Base-by-base conservation (phyloP, 1,140 invertebrate species). In the Calosoma granatense region DNA sequence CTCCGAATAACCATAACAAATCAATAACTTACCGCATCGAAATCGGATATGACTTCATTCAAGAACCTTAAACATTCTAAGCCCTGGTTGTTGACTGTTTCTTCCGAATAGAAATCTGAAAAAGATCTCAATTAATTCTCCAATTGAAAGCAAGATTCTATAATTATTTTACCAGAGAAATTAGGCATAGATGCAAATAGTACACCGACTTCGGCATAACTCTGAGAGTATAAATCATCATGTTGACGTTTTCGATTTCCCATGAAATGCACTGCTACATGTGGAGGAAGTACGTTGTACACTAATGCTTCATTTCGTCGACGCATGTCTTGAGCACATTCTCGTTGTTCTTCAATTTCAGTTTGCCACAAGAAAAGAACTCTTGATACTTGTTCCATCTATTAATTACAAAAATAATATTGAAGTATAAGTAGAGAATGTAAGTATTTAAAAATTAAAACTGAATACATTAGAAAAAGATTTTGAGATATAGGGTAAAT, bases 31-130 rank as follows among this genome's bases (percentile, higher is more conserved):
- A 94, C 90, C 62, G 91, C 88, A 80, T 98, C 95, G 73, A 96
- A 98, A 76, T 97, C 95, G 0, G 93, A 95, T 66, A 98, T 97
- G 56, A 98, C 94, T 83, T 98, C 95, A 71, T 98, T 97, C 15
- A 98, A 80, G 71, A 98, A 96, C 62, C 94, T 81, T 56, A 97
- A 79, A 75, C 94, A 97, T 74, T 97, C 92, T 57, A 97, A 79
- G 22, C 94, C 94, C 78, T 95, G 92, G 74, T 96, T 96, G 70
- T 97, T 95, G 14, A 96, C 92, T 15, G 87, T 89, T 69, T 96
- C 92, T 77, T 96, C 92, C 22, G 90, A 92, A 71, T 96, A 96
- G 68, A 96, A 96, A 76, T 95, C 92, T 82, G 78, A 62, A 77
- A 80, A 60, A 23, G 63, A 65, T 61, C 9, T 43, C 22, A 52